phyloP scores from a whole-genome alignment of 2,797 vertebrate species.

The Poeciliopsis infans region DNA sequence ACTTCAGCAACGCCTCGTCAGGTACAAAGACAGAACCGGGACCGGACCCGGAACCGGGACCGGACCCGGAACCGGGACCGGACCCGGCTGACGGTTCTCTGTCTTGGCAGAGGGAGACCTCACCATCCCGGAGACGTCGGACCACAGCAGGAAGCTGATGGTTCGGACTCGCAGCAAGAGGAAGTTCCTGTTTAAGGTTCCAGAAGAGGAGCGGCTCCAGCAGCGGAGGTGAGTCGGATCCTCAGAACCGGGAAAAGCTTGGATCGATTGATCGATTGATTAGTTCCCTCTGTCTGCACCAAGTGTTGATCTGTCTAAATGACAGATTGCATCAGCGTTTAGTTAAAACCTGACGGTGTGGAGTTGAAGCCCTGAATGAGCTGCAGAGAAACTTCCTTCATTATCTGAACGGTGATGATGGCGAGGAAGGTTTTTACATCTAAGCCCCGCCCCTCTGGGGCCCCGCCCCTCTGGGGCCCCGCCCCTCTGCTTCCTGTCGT shows the following conservation, averaged over 20 bases:
- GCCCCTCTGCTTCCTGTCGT: background rate
- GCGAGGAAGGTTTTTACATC: too few species aligned
- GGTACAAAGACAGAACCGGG: slow-evolving; percentile 57
- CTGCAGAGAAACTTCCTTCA: too few species aligned
- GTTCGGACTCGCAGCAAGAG: slow-evolving; percentile 95
- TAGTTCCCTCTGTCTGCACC: too few species aligned
- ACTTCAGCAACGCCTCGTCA: slow-evolving; percentile 89
- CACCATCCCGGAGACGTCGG: slow-evolving; percentile 90
- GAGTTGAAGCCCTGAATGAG: too few species aligned
- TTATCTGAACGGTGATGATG: too few species aligned
- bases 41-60: background rate
- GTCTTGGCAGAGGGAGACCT: slow-evolving; percentile 80
- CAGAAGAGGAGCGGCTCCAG: slow-evolving; percentile 88
- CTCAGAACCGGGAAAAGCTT: background rate
- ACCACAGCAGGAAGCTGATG: slow-evolving; percentile 95
- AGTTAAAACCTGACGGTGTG: too few species aligned
- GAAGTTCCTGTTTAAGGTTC: slow-evolving; percentile 96
- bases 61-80: background rate
- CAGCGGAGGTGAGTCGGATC: slow-evolving; percentile 71
- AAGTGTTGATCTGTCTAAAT: too few species aligned
- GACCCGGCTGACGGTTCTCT: slow-evolving; percentile 4
- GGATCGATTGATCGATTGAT: too few species aligned
- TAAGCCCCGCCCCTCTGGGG: too few species aligned
- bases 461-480: too few species aligned
- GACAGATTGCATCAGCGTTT: too few species aligned